Evolutionary conservation across 2,797 vertebrate genomes (phyloP).

Genomic region (Pitangus sulphuratus): DNA sequence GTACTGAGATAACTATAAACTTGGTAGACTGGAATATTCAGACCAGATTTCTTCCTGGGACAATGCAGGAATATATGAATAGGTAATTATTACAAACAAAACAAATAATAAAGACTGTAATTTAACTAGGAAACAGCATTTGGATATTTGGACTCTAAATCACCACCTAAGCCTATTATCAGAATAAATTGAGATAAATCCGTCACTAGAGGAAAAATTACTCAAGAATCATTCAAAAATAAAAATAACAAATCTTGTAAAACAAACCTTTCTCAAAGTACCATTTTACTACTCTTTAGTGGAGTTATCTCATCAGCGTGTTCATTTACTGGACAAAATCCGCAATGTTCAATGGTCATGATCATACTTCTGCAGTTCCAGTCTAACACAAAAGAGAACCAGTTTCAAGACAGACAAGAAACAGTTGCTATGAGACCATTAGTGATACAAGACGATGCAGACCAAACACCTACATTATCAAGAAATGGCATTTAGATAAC

Average conservation of each 20-base stretch:
- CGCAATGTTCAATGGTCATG: not conserved
- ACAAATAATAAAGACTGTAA: not conserved
- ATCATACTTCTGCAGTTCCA: not conserved
- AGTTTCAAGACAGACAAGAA: slow-evolving; percentile 2
- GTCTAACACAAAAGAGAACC: slow-evolving; percentile 1
- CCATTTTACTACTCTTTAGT: not conserved
- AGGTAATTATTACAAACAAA: not conserved
- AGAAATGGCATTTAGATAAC: slow-evolving; percentile 46
- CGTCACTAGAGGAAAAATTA: not conserved
- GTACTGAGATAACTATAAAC: not conserved
- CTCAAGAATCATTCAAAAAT: slow-evolving; percentile 12
- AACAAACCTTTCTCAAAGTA: not conserved
- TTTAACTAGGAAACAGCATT: not conserved
- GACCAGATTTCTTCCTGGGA: not conserved
- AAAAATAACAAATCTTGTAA: not conserved
- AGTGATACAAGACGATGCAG: not conserved
- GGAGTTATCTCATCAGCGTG: not conserved
- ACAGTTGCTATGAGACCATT: slow-evolving; percentile 57
- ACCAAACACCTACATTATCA: slow-evolving; percentile 42
- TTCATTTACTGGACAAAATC: slow-evolving; percentile 4
- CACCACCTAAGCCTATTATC: slow-evolving; percentile 6
- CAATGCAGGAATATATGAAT: not conserved
- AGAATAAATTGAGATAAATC: slow-evolving; percentile 31
- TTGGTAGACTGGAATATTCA: not conserved
- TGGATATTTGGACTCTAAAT: slow-evolving; percentile 7